phyloP scores from a whole-genome alignment of 1,140 invertebrate genomes.

The Camponotus floridanus region DNA sequence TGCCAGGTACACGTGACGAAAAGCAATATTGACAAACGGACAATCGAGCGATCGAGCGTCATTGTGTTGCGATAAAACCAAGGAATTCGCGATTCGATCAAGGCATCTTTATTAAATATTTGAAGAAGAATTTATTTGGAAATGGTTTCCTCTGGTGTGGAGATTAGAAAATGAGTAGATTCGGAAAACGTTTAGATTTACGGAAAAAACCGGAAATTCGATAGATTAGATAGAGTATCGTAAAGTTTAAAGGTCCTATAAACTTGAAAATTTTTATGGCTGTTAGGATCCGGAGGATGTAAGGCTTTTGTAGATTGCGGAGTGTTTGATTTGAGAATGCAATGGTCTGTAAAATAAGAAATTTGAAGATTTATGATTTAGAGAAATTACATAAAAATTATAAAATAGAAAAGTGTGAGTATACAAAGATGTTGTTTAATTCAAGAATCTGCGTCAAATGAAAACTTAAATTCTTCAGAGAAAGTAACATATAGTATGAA shows the following conservation, averaged over 20 bases:
- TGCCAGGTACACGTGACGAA: neutral
- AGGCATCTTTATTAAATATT: neutral
- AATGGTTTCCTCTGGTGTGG: neutral
- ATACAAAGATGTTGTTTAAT: too few relatives aligned
- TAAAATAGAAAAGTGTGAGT: neutral
- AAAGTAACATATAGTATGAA: too few relatives aligned
- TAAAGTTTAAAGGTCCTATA: neutral
- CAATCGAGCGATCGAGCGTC: neutral
- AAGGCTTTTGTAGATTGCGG: too few relatives aligned
- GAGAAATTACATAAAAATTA: neutral
- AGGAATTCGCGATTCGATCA: neutral
- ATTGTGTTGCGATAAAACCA: constrained; percentile 20
- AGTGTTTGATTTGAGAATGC: too few relatives aligned
- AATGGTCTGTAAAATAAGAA: neutral
- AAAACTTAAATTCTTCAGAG: too few relatives aligned
- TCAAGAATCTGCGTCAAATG: too few relatives aligned
- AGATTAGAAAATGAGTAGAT: neutral
- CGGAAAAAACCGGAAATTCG: neutral
- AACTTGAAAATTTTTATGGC: neutral
- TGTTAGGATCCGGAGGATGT: too few relatives aligned
- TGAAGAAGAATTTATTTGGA: neutral
- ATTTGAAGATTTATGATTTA: neutral
- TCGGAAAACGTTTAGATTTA: neutral
- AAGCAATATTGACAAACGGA: neutral
- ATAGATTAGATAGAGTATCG: neutral